Evolutionary conservation across 2,888 invertebrate genomes (phyloP), one percentile per base, ranked within the genome.

Genomic region (Lissocephala sabroskyi): DNA sequence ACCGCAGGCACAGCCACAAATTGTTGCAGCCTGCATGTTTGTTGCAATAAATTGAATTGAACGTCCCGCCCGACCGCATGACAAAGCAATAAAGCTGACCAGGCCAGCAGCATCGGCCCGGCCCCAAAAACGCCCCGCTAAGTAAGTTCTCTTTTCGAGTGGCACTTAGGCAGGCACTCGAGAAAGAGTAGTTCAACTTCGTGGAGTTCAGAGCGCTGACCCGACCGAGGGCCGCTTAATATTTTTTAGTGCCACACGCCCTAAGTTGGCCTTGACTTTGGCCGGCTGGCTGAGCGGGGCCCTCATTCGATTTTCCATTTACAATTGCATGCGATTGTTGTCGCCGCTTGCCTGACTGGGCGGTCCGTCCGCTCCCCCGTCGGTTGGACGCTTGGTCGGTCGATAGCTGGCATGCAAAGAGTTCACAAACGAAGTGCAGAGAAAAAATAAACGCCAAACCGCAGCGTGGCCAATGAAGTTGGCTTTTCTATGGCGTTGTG

Each of bases 1-100:
- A n/a, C n/a, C n/a, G n/a, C n/a, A n/a, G n/a, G n/a, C n/a, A n/a
- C n/a, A 7, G 7, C 23, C 23, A 23, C 23, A 23, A 23, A 23
- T 23, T 23, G 23, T 23, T 23, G 23, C 23, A 23, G 3, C 4
- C 23, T 23, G 23, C 23, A 23, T 5, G n/a, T 23, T 5, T 23
- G 3, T 7, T 23, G 7, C 23, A 3, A 23, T 23, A 23, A 23
- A 23, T 7, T 7, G 23, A 23, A 23, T 23, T 23, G 11, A 35
- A 35, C 16, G 16, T 10, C 35, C 37, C n/a, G 19, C 3, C 59
- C 53, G 54, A 53, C 61, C 68, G 44, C 75, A 74, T 71, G 75
- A 59, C 71, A 67, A 66, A 75, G 68, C 59, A 59, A 68, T 71
- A 68, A 59, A 71, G 64, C 45, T 40, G 41, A 23, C 23, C 23